These are phyloP conservation scores for Elachura formosa DNA, from an alignment of 2,113 vertebrate genomes.

Conservation along the genomic window DNA sequence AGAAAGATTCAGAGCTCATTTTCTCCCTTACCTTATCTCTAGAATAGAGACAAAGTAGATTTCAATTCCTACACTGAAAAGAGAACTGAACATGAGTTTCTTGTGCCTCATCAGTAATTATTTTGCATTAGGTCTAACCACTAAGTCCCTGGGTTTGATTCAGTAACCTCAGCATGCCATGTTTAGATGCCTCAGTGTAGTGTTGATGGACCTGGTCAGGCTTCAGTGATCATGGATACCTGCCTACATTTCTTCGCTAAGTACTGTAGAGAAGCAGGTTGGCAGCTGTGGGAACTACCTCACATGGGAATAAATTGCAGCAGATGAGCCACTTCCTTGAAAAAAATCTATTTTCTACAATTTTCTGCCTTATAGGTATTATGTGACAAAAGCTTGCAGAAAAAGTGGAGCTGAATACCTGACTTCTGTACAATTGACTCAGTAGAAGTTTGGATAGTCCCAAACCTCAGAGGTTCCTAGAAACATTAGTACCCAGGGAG, in stretches of 20 bases:
- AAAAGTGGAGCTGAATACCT: background rate
- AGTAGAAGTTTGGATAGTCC: background rate
- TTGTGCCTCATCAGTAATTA: background rate
- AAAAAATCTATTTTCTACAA: background rate
- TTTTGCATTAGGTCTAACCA: background rate
- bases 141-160: background rate
- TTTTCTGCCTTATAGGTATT: background rate
- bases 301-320: background rate
- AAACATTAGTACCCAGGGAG: background rate
- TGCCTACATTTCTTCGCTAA: background rate
- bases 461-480: background rate
- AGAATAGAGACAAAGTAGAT: background rate
- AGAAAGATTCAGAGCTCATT: background rate
- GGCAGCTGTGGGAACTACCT: background rate
- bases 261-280: background rate
- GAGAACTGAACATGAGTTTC: background rate
- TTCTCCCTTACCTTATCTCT: background rate
- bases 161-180: background rate
- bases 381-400: background rate
- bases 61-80: background rate
- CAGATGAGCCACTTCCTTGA: background rate
- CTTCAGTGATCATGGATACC: background rate
- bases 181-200: background rate
- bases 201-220: background rate
- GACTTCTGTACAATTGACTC: background rate